Evolutionary conservation across 2,797 vertebrate genomes (phyloP), one percentile per base, ranked within the genome.

Genomic region (Rhabdomys pumilio): DNA sequence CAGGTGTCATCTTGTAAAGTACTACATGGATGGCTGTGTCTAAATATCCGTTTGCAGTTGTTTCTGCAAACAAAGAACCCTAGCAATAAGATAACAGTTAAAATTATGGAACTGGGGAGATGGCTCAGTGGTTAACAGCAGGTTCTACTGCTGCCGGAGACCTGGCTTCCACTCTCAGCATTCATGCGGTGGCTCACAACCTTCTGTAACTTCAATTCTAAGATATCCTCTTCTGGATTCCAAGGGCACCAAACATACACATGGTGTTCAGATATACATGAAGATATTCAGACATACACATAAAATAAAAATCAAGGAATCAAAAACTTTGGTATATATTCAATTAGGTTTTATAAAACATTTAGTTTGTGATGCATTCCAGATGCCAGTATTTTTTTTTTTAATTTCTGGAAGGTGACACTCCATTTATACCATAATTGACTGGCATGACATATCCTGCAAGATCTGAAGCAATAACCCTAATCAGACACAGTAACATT

Each of bases 401-500:
- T 38, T 2, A 38, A 92, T 61, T 94, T 94, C 81, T 75, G 76
- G 72, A 89, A 82, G 41, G 57, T 38, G 93, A 75, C 41, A 65
- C 61, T 76, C 26, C 67, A 44, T 2, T 63, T 55, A 55, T 59
- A 63, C 75, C 26, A 65, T 55, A n/a, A 93, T 92, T 95, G 91
- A 59, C 8, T 94, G 90, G 50, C 2, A 41, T 47, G 81, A 79
- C 38, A 22, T 17, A 80, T 75, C 67, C 34, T 61, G 2, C 47
- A 34, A 41, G 17, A 47, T 94, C 50, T 15, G 31, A 22, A 73
- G 26, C 41, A 55, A 93, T 29, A 91, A 88, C n/a, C 67, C 83
- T 94, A 91, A 90, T 94, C 81, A 97, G 94, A 73, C 12, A 91
- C 8, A 38, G 57, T 89, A 86, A 86, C 22, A 93, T 81, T 97